Evolutionary conservation across 2,113 vertebrate species (phyloP).

Genomic region (Sardina pilchardus): DNA sequence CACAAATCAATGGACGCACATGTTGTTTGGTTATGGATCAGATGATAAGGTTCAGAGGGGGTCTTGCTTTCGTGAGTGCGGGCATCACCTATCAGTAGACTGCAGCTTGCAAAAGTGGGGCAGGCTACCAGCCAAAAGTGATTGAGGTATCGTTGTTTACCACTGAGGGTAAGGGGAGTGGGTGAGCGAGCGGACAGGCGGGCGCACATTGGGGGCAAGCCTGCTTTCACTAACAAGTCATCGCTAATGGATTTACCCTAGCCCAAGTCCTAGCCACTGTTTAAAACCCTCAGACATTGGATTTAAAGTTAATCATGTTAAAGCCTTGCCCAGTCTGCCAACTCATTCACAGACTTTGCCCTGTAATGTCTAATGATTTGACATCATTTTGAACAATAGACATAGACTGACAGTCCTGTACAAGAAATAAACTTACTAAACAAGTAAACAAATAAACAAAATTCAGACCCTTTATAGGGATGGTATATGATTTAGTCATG

Average conservation of each 20-base stretch:
- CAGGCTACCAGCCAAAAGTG: background rate
- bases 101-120: constrained; percentile 12
- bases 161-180: background rate
- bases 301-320: background rate
- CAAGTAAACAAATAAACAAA: too few species aligned
- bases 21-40: background rate
- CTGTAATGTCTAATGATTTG: background rate
- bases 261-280: background rate
- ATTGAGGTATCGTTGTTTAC: background rate
- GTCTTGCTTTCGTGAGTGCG: background rate
- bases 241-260: background rate
- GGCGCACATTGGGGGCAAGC: background rate
- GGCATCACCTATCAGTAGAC: background rate
- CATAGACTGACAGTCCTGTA: too few species aligned
- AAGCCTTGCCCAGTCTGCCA: background rate
- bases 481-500: too few species aligned
- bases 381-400: too few species aligned
- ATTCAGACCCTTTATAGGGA: too few species aligned
- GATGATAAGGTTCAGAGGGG: background rate
- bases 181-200: too few species aligned
- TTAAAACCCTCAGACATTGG: background rate
- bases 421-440: too few species aligned
- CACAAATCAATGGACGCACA: background rate
- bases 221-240: background rate
- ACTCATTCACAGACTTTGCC: background rate